Conservation (phyloP, 2,797 vertebrate species). For the Pangasius sanitwongsei region DNA sequence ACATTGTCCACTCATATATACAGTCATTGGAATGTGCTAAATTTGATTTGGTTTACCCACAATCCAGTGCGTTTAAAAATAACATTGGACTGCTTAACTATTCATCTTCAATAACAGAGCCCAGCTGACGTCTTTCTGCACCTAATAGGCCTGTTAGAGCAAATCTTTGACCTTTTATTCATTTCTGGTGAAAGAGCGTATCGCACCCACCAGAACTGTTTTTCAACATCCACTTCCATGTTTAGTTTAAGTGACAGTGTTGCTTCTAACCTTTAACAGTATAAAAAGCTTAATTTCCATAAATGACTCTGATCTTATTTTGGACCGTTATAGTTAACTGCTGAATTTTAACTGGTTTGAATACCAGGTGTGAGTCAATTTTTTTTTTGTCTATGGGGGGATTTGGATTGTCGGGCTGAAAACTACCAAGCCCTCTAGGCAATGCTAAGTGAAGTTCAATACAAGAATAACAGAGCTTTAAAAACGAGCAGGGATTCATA, state of each 20-base stretch:
- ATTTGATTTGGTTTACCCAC: background rate
- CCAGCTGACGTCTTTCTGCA: background rate
- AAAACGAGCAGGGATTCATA: slow-evolving; percentile 36
- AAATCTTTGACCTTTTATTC: background rate
- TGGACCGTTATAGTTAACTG: background rate
- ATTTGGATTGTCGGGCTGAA: background rate
- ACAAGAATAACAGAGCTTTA: slow-evolving; percentile 60
- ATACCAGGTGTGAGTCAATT: background rate
- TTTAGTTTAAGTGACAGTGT: background rate
- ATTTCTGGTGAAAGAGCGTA: background rate
- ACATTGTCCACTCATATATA: background rate
- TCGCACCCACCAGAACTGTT: background rate
- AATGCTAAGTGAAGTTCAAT: background rate
- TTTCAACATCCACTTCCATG: background rate
- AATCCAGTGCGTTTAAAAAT: background rate
- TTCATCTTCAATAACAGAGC: background rate
- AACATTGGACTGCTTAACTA: background rate
- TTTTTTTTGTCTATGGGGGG: background rate
- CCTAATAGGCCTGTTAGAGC: background rate
- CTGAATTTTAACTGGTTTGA: background rate
- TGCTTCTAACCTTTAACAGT: background rate
- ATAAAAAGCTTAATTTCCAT: background rate
- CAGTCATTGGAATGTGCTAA: background rate
- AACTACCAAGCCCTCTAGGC: background rate
- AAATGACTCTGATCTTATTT: background rate